Evolutionary conservation across 2,113 vertebrate genomes (phyloP), one percentile per base, ranked within the genome.

Genomic region (Ptychochromis oligacanthus): DNA sequence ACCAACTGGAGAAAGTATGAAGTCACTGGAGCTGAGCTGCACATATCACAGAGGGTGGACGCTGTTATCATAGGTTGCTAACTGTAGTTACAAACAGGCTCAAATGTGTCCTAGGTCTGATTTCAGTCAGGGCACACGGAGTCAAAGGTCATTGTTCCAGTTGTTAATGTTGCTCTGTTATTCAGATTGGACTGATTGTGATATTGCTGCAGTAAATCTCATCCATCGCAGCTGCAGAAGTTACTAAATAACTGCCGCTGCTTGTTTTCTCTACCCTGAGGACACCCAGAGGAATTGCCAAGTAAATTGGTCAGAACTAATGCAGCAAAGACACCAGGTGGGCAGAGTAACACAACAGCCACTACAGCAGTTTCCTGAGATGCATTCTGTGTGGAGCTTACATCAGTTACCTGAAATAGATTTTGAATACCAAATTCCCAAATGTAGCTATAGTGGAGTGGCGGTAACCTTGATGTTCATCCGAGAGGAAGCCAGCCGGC

Each of bases 271-370:
- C 80, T 72, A 24, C 62, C 22, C 75, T 62, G 78, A 83, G 81
- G 82, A 84, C 77, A 34, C 90, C 83, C 76, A 18, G 56, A 64
- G 85, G 88, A 89, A 79, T 75, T 49, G 72, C 81, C 81, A 49
- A 77, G 85, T 86, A 88, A 92, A 93, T 88, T 90, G 89, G 79
- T 91, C 87, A 91, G 89, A 92, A 92, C 84, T 91, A 88, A 93
- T 90, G 74, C 64, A 28, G 89, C 28, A 79, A 54, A 82, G 83
- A 87, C 79, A 56, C 81, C 91, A 90, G 87, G 85, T 91, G 86
- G 86, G 85, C 17, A 12, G 75, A 82, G 64, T 13, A 49, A 38
- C 75, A 61, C 84, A 80, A 61, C 46, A 43, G 65, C 84, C 79
- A 46, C 82, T 13, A 7, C 83, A 80, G 88, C 74, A 77, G 64